These are phyloP conservation scores for Osmerus mordax DNA, from an alignment of 2,113 vertebrate genomes.

Conservation along the genomic window DNA sequence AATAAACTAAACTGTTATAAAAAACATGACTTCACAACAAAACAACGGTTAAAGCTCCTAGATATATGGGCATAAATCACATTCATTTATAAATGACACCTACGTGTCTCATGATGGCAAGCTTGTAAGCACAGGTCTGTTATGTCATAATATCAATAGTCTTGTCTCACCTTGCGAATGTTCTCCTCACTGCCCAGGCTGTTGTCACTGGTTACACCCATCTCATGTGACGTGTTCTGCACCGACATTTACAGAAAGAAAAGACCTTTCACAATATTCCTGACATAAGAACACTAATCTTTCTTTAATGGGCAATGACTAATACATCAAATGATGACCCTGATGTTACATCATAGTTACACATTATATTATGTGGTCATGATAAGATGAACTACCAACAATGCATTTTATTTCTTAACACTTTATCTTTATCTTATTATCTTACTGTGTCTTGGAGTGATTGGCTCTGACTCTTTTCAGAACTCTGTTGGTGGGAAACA, in stretches of 20 bases:
- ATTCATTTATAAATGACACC: too few relatives aligned
- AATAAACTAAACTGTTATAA: not conserved
- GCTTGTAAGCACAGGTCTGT: too few relatives aligned
- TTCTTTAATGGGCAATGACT: not conserved
- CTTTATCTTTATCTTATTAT: not conserved
- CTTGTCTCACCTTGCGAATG: slow-evolving; percentile 52
- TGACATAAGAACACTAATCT: too few relatives aligned
- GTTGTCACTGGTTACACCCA: slow-evolving; percentile 58
- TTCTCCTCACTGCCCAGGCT: slow-evolving; percentile 63
- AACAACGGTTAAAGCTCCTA: not conserved
- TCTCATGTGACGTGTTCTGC: slow-evolving; percentile 30
- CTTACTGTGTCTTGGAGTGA: slow-evolving; percentile 40
- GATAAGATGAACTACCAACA: too few relatives aligned
- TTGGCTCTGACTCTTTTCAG: slow-evolving; percentile 54
- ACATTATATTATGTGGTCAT: too few relatives aligned
- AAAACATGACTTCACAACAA: not conserved
- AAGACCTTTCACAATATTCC: not conserved
- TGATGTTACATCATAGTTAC: too few relatives aligned
- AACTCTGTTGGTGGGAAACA: slow-evolving; percentile 46
- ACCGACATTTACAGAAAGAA: not conserved
- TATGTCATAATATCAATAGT: not conserved
- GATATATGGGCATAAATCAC: too few relatives aligned
- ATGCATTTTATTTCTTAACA: too few relatives aligned
- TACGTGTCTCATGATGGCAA: too few relatives aligned
- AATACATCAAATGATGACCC: not conserved